These are phyloP conservation scores for Varanus salvator DNA, from an alignment of 2,113 vertebrate species.

Conservation along the genomic window DNA sequence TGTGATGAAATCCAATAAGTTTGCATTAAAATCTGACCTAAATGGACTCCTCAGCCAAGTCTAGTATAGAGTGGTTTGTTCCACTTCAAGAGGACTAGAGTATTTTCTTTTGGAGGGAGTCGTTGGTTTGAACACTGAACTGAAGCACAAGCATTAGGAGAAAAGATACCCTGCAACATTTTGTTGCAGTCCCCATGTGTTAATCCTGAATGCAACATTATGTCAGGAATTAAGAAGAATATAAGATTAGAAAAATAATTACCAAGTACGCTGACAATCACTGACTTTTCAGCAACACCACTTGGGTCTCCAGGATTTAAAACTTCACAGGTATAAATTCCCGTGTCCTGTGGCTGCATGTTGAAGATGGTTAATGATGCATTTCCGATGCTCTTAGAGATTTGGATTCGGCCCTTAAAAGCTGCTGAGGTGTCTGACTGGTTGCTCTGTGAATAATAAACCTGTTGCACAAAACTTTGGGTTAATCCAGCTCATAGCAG, in stretches of 20 bases:
- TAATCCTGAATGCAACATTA: slow-evolving; percentile 6
- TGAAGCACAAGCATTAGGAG: neutral
- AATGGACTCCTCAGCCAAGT: no score
- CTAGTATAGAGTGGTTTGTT: no score
- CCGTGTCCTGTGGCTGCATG: slow-evolving; percentile 83
- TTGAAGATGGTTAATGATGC: slow-evolving; percentile 84
- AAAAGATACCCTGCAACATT: neutral
- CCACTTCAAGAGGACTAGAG: no score
- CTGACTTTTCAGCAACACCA: slow-evolving; percentile 73
- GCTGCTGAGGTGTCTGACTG: slow-evolving; percentile 49
- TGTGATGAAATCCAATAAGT: no score
- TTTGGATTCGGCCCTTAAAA: slow-evolving; percentile 78
- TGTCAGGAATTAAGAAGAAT: neutral
- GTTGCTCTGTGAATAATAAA: slow-evolving; percentile 76
- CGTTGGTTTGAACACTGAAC: neutral
- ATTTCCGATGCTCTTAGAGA: slow-evolving; percentile 74
- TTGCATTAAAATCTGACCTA: no score
- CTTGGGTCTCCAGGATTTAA: slow-evolving; percentile 77
- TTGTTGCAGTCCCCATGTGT: neutral
- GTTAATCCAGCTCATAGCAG: slow-evolving; percentile 40
- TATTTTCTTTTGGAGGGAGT: neutral
- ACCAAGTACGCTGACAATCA: slow-evolving; percentile 85
- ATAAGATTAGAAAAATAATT: slow-evolving; percentile 28
- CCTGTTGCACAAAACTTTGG: slow-evolving; percentile 72
- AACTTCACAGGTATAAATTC: slow-evolving; percentile 85